Percentiles rank a stretch among this genome's conserved stretches.
phyloP scores from a whole-genome alignment of 2,113 vertebrate genomes.

The Symphodus melops region DNA sequence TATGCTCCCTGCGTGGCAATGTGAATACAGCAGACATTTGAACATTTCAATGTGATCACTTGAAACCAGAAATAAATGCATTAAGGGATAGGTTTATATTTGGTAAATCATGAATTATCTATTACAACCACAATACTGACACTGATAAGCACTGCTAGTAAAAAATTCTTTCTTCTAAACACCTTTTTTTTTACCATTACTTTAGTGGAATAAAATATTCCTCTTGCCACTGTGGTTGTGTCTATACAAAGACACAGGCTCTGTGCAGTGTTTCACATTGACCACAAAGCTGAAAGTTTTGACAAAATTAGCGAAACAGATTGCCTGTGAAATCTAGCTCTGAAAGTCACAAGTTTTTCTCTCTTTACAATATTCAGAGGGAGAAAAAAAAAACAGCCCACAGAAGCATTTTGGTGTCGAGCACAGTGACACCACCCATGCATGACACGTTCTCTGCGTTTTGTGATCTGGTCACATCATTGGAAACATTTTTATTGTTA shows the following conservation, averaged over 20 bases:
- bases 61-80: background rate
- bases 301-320: slow-evolving; percentile 57
- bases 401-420: background rate
- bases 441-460: background rate
- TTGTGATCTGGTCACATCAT: slow-evolving; percentile 19
- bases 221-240: too few relatives aligned
- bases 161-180: background rate
- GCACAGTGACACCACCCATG: background rate
- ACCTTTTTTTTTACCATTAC: background rate
- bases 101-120: background rate
- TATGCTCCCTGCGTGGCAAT: slow-evolving; percentile 38
- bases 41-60: slow-evolving; percentile 12
- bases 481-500: slow-evolving; percentile 55
- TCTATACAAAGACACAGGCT: background rate
- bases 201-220: slow-evolving; percentile 11
- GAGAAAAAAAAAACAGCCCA: slow-evolving; percentile 7
- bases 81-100: background rate
- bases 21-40: slow-evolving; percentile 3
- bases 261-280: slow-evolving; percentile 58
- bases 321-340: slow-evolving; percentile 67
- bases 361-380: slow-evolving; percentile 7
- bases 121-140: background rate
- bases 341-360: slow-evolving; percentile 50
- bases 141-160: slow-evolving; percentile 2
- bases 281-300: slow-evolving; percentile 50